Evolutionary conservation across 2,888 invertebrate species (phyloP).

Genomic region (Drosophila testacea): DNA sequence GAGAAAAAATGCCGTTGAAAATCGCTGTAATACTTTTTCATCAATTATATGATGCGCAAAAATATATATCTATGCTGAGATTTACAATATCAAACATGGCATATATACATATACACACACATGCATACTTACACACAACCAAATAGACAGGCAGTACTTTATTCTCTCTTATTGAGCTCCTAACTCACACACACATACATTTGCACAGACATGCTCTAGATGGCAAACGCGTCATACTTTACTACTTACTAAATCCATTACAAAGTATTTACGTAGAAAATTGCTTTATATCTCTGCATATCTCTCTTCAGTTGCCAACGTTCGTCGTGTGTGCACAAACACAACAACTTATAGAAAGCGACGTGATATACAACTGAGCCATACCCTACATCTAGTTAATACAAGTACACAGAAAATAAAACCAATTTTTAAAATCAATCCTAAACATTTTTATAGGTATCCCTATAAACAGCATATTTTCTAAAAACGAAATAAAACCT

Average conservation of each 20-base stretch:
- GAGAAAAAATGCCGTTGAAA: slow-evolving; percentile 73
- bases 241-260: slow-evolving; percentile 81
- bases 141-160: slow-evolving; percentile 53
- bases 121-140: slow-evolving; percentile 30
- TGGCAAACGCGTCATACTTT: slow-evolving; percentile 80
- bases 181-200: slow-evolving; percentile 35
- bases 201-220: slow-evolving; percentile 74
- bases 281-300: slow-evolving; percentile 80
- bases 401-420: no score
- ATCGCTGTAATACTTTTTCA: slow-evolving; percentile 81
- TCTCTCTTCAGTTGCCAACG: slow-evolving; percentile 61
- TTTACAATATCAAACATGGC: slow-evolving; percentile 74
- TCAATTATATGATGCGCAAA: slow-evolving; percentile 83
- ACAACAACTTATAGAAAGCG: slow-evolving; percentile 4
- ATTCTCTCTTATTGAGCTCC: slow-evolving; percentile 52
- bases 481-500: no score
- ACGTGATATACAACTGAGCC: not conserved
- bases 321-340: slow-evolving; percentile 40
- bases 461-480: no score
- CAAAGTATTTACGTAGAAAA: slow-evolving; percentile 81
- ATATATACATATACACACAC: slow-evolving; percentile 34
- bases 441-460: no score
- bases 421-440: no score
- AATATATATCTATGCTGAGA: slow-evolving; percentile 65
- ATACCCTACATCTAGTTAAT: slow-evolving; percentile 17